Conservation (phyloP, 2,888 invertebrate genomes). For the Xylocampa areola region DNA sequence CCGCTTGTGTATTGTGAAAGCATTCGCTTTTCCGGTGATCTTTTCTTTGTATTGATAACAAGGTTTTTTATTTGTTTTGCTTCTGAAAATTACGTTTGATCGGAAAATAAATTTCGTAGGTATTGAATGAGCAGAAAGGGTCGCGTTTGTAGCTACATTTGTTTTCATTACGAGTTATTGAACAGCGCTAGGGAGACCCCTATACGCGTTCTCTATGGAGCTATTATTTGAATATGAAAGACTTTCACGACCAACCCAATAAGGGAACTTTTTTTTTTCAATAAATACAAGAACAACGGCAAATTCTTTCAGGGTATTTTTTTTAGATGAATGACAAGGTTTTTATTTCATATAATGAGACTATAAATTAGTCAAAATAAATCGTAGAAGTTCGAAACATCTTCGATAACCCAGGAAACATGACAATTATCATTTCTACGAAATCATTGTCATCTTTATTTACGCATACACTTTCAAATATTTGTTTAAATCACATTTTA, state of each 20-base stretch:
- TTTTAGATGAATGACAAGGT: no score
- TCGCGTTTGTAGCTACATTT: constrained; percentile 78
- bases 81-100: constrained; percentile 74
- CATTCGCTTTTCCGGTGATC: constrained; percentile 38
- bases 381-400: no score
- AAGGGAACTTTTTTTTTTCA: constrained; percentile 39
- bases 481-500: constrained; percentile 20
- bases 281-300: constrained; percentile 43
- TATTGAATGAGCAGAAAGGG: constrained; percentile 77
- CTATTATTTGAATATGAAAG: constrained; percentile 75
- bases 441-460: no score
- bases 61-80: constrained; percentile 59
- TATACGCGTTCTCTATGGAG: constrained; percentile 66
- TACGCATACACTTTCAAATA: constrained; percentile 19
- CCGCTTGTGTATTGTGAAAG: constrained; percentile 9
- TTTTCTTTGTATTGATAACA: constrained; percentile 52
- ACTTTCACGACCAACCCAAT: constrained; percentile 59
- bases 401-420: no score
- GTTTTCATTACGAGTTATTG: constrained; percentile 83
- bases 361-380: no score
- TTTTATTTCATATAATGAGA: no score
- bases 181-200: constrained; percentile 68
- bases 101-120: constrained; percentile 70
- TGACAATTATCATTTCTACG: no score
- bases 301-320: no score